A percentile compares a stretch with the other conserved stretches of the same genome.
Evolutionary conservation across 2,797 vertebrate genomes (phyloP).

Genomic region (Lacerta bilineata): DNA sequence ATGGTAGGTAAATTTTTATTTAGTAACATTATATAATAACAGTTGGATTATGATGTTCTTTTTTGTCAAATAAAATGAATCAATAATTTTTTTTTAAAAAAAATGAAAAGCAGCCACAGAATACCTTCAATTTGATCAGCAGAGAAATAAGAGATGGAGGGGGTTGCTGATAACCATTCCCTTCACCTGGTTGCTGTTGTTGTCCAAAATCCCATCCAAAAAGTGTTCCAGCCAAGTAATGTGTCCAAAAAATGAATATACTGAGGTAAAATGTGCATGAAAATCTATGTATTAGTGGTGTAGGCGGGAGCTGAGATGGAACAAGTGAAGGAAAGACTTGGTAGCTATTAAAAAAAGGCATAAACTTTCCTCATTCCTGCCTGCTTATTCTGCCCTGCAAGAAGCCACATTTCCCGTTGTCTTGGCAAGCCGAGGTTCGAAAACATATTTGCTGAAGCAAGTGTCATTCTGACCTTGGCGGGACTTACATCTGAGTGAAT

Average conservation of each 20-base stretch:
- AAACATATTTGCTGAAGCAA: not conserved
- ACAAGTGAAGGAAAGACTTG: not conserved
- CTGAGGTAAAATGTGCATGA: too few species aligned
- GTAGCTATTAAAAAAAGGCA: not conserved
- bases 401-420: too few species aligned
- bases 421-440: too few species aligned
- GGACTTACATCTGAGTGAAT: not conserved
- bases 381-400: not conserved
- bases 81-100: too few species aligned
- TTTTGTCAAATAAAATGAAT: too few species aligned
- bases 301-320: too few species aligned
- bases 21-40: too few species aligned
- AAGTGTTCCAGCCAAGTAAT: too few species aligned
- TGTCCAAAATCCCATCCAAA: not conserved
- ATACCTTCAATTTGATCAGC: not conserved
- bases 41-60: too few species aligned
- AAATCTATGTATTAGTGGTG: too few species aligned
- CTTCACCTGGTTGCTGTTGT: not conserved
- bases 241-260: too few species aligned
- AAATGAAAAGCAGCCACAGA: not conserved
- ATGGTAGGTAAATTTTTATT: too few species aligned
- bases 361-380: not conserved
- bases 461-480: not conserved
- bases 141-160: not conserved
- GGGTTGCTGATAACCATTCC: not conserved